Evolutionary conservation across 2,888 invertebrate genomes (phyloP).

Genomic region (Acrobasis suavella): DNA sequence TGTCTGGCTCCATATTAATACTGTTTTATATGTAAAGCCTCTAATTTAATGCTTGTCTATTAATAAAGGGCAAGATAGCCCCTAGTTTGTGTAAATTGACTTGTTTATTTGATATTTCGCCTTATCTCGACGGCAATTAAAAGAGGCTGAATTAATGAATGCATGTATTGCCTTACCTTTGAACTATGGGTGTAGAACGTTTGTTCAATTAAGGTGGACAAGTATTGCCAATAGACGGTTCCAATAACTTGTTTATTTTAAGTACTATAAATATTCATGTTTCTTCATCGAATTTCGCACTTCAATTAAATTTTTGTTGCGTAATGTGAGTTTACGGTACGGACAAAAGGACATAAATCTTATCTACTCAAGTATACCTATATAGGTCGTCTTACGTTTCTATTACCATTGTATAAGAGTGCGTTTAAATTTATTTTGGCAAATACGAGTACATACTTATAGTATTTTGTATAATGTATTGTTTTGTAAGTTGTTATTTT

Average conservation of each 20-base stretch:
- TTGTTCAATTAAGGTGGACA: conserved; percentile 22
- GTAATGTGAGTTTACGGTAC: no score
- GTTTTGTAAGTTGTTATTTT: no score
- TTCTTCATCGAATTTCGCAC: neutral
- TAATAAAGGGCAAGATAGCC: conserved; percentile 7
- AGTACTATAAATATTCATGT: neutral
- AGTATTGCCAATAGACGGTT: conserved; percentile 15
- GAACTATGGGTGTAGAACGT: conserved; percentile 21
- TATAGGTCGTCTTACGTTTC: no score
- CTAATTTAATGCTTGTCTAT: conserved; percentile 36
- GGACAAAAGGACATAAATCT: no score
- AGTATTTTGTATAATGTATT: no score
- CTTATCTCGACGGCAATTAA: conserved; percentile 18
- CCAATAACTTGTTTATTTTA: conserved; percentile 4
- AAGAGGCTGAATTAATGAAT: conserved; percentile 15
- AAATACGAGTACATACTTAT: no score
- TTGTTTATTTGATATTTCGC: conserved; percentile 22
- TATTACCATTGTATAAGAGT: no score
- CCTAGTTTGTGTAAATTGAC: conserved; percentile 17
- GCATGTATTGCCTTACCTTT: conserved; percentile 18
- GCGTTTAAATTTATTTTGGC: no score
- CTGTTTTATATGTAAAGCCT: conserved; percentile 39
- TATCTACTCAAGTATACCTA: no score
- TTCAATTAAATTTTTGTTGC: neutral
- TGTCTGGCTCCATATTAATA: conserved; percentile 47